These are phyloP conservation scores for Brenthis daphne DNA, from an alignment of 2,888 invertebrate genomes.

Conservation along the genomic window DNA sequence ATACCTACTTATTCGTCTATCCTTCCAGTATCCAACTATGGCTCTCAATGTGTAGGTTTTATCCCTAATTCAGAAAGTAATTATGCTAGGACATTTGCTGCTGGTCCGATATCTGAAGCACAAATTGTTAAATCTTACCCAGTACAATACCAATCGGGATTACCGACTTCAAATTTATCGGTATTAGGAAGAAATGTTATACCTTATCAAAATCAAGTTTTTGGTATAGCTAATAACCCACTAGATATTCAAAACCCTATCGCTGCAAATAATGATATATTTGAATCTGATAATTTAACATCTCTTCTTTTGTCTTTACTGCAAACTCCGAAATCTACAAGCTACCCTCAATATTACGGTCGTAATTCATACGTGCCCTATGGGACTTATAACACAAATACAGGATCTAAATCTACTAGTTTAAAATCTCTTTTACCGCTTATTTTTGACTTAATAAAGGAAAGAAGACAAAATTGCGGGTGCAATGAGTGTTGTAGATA, in stretches of 20 bases:
- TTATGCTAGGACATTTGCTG: slow-evolving; percentile 20
- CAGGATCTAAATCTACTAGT: slow-evolving; percentile 52
- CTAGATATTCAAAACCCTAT: slow-evolving; percentile 21
- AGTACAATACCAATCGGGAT: slow-evolving; percentile 21
- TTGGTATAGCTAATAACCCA: slow-evolving; percentile 35
- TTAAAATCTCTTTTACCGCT: slow-evolving; percentile 64
- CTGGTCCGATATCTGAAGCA: slow-evolving; percentile 23
- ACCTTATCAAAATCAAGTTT: slow-evolving; percentile 34
- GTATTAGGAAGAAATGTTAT: slow-evolving; percentile 30
- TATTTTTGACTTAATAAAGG: slow-evolving; percentile 64
- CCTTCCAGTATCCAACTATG: slow-evolving; percentile 8
- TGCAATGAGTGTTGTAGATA: slow-evolving; percentile 43
- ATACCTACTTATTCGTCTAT: slow-evolving; percentile 20
- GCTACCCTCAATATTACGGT: slow-evolving; percentile 26
- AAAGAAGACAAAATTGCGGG: slow-evolving; percentile 52
- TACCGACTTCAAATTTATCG: slow-evolving; percentile 34
- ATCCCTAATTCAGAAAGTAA: slow-evolving; percentile 18
- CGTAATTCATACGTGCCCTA: slow-evolving; percentile 15
- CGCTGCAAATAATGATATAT: slow-evolving; percentile 14
- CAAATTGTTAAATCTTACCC: slow-evolving; percentile 21
- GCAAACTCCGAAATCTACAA: slow-evolving; percentile 36
- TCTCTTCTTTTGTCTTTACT: slow-evolving; percentile 32
- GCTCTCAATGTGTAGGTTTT: slow-evolving; percentile 18
- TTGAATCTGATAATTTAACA: slow-evolving; percentile 38
- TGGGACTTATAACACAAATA: slow-evolving; percentile 24